Base-by-base conservation (phyloP, 2,113 vertebrate species). In the Himantopus leucocephalus region DNA sequence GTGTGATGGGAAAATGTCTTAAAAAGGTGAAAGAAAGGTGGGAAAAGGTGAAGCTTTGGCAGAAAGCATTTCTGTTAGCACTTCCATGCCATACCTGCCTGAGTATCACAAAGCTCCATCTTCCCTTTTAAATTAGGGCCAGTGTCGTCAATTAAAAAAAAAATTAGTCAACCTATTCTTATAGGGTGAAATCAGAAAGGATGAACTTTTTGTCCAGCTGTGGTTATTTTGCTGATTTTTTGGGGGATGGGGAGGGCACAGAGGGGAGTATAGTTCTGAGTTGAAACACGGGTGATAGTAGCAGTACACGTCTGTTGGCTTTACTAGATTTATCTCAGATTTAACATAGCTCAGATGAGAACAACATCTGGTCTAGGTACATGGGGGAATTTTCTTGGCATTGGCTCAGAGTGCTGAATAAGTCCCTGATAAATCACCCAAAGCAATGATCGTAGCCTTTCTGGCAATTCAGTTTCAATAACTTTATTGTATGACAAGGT, bases 381-480 rank as follows among this genome's bases (percentile, higher is more conserved):
- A 27, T 7, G 66, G 24, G 90, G 85, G 87, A 85, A 53, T 95
- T 93, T 52, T 75, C 92, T 90, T 94, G 91, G 91, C 83, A 2
- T 32, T 30, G 47, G 56, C 89, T 95, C 80, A 26, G 50, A 73
- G 29, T 29, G 37, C 41, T 74, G 80, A 39, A 14, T n/a, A 35
- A 89, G 24, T 21, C 77, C 64, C 5, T 48, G 76, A 89, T 93
- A 93, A 94, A 96, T 88, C 87, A 64, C 48, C 75, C 92, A 34
- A 58, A 94, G 79, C 53, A 85, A 56, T 3, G 10, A 52, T 14
- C 4, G 19, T 5, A 85, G 77, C 47, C 56, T 14, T 68, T 60
- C 90, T 92, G 90, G 70, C 66, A 35, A 22, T 48, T 62, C 68
- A 15, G 39, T 55, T 60, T 35, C 77, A 29, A 56, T 58, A 58